Evolutionary conservation across 1,140 invertebrate genomes (phyloP), one percentile per base, ranked within the genome.

Genomic region (Psilanteris sp.): DNA sequence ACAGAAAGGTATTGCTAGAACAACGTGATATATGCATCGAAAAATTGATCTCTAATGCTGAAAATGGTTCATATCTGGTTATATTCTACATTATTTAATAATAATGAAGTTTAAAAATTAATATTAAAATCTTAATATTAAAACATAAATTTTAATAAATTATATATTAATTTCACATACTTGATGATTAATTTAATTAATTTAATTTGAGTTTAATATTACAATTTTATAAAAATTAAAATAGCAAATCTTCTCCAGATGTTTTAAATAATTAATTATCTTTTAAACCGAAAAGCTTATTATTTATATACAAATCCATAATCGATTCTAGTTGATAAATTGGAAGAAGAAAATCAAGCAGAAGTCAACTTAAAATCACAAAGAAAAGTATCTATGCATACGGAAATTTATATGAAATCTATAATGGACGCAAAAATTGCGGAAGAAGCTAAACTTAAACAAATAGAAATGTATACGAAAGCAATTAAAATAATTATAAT

Each of bases 401-500:
- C 50, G 4, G 41, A 61, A 61, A 48, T 43, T 0, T 41, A 55
- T 16, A 18, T 54, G 10, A 31, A 52, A 59, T 36, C 39, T 2
- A 10, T 43, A 2, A 13, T 48, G 2, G 78, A 83, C 64, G 66
- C 81, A 44, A 70, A 78, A 36, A 34, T 70, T 8, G 50, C 72
- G 3, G 46, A 77, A 31, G 75, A 81, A 39, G 64, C 44, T 14
- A 44, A 79, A 13, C 41, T 68, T 4, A 39, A 46, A 18, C 59
- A 70, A 29, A 54, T 61, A 34, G 54, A 52, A 39, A 29, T 48
- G 6, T 71, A 89, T 8, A 74, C 54, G 1, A 27, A 59, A 3
- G 77, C 81, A 3, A 70, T 85, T 9, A 73, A 84, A 6, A 61
- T 93, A 6, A 89, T 92, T 31, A 90, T 91, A 77, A 81, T 71